Evolutionary conservation across 2,797 vertebrate genomes (phyloP), one percentile per base, ranked within the genome.

Genomic region (Typhlichthys eigenmanni): DNA sequence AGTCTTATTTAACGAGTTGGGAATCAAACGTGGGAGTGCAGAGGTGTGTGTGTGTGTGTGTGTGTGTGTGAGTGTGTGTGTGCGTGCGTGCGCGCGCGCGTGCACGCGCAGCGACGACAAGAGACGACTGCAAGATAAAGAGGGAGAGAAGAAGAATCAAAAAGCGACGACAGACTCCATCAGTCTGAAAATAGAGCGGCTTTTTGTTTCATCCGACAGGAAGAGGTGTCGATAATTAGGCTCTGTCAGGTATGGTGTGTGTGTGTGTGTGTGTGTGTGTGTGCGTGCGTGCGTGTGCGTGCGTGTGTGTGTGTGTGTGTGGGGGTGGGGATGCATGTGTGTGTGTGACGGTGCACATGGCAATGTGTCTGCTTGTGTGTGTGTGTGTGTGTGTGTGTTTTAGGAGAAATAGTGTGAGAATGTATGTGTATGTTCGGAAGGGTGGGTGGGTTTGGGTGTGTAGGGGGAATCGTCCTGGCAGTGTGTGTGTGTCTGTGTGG

Each of bases 151-250:
- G 72, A 76, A 75, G 50, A 24, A 43, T 73, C 76, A 72, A 72
- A 38, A 69, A 69, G 76, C 63, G 55, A 74, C 70, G 75, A 65
- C 79, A 82, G 71, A 76, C 81, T 86, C 83, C 80, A 88, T 88
- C 74, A 82, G 82, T 79, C 89, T 90, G 87, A 88, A 90, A 90
- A 90, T 90, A 90, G 89, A 87, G 85, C 78, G 69, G 85, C 62
- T 85, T 87, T 85, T 86, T 89, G 87, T 89, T 89, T 90, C 84
- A 89, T 90, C 85, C 79, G 79, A 87, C 82, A 79, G 69, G 70
- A 80, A 88, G 83, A 87, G 84, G 87, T 86, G 84, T 87, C 71
- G 83, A 90, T 90, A 90, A 90, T 90, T 90, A 89, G 87, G 83
- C 83, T 88, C 82, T 76, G 86, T 87, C 84, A 86, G 86, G 85